Evolutionary conservation across 2,113 vertebrate species (phyloP).

Genomic region (Strix uralensis): DNA sequence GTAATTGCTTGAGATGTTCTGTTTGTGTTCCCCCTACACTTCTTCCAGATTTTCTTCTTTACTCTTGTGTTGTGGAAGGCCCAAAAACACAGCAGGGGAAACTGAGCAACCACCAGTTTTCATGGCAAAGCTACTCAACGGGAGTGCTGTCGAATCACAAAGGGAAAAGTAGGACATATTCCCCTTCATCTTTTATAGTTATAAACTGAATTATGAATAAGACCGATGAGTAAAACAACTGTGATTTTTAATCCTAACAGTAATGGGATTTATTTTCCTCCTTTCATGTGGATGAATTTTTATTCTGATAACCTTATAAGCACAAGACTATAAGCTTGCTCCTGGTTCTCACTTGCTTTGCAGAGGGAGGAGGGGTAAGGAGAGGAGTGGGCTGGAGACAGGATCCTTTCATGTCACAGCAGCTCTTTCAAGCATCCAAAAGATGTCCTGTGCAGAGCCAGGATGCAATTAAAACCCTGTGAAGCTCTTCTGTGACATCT

Average conservation of each 20-base stretch:
- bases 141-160: neutral
- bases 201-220: conserved; percentile 3
- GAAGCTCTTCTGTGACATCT: neutral
- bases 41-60: neutral
- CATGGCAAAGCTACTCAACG: neutral
- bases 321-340: neutral
- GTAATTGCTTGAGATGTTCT: neutral
- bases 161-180: conserved; percentile 1
- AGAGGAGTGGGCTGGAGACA: neutral
- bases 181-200: neutral
- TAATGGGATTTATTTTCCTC: neutral
- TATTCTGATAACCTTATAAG: neutral
- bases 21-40: neutral
- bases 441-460: neutral
- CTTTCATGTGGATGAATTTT: neutral
- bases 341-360: neutral
- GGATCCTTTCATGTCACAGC: neutral
- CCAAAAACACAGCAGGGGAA: neutral
- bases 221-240: neutral
- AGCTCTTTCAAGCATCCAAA: neutral
- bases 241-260: neutral
- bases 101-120: neutral
- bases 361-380: neutral
- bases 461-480: neutral
- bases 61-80: neutral